Evolutionary conservation across 2,113 vertebrate species (phyloP).

Genomic region (Xiphophorus hellerii): DNA sequence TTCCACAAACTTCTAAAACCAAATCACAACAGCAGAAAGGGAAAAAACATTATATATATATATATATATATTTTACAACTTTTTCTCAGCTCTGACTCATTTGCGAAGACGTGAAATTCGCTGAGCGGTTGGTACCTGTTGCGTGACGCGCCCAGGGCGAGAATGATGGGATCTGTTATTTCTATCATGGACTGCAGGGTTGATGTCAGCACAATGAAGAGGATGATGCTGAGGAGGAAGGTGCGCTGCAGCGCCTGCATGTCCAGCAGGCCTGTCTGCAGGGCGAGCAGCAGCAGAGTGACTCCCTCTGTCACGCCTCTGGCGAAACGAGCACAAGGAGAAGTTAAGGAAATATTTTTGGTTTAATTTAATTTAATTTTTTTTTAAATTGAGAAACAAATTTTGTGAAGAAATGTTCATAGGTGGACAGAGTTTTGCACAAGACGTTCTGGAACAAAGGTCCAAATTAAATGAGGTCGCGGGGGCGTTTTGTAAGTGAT

Average conservation of each 20-base stretch:
- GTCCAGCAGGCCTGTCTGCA: slow-evolving; percentile 88
- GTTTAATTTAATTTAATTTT: no score
- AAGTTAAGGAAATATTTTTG: not conserved
- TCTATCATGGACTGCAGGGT: slow-evolving; percentile 90
- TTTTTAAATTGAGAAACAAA: no score
- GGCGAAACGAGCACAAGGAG: not conserved
- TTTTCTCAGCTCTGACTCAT: not conserved
- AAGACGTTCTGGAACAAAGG: no score
- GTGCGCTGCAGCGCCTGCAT: slow-evolving; percentile 86
- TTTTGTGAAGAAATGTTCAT: no score
- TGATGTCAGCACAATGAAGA: slow-evolving; percentile 90
- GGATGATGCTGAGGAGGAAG: slow-evolving; percentile 92
- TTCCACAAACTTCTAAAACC: slow-evolving; percentile 84
- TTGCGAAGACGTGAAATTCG: not conserved
- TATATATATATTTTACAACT: not conserved
- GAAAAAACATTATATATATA: no score
- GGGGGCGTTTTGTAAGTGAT: no score
- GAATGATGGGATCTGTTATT: slow-evolving; percentile 85
- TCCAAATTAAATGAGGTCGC: no score
- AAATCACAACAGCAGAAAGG: not conserved
- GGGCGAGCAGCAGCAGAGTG: slow-evolving; percentile 86
- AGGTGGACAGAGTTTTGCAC: no score
- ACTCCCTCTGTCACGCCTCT: slow-evolving; percentile 88
- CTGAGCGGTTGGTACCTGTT: slow-evolving; percentile 76
- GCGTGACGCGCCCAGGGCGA: slow-evolving; percentile 85